Percentiles rank a stretch among this genome's conserved stretches.
These are phyloP conservation scores for Crocuta crocuta DNA, from an alignment of 2,113 vertebrate species.

Conservation along the genomic window DNA sequence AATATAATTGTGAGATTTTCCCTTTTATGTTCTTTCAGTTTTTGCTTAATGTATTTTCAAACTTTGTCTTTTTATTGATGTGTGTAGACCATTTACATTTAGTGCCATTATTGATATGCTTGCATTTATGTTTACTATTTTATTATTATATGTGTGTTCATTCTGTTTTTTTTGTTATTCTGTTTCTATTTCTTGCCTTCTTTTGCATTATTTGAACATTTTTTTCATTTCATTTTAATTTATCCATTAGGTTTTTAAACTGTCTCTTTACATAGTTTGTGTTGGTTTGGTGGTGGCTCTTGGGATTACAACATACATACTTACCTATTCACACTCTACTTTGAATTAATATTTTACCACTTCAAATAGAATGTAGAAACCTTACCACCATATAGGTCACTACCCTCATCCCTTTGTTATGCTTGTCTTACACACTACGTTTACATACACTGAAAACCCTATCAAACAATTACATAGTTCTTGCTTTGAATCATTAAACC, in stretches of 20 bases:
- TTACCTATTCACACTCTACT: not conserved
- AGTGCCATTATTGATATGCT: not conserved
- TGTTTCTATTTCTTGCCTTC: not conserved
- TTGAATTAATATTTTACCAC: not conserved
- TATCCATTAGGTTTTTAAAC: not conserved
- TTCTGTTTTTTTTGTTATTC: not conserved
- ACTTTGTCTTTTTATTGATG: not conserved
- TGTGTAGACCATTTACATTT: not conserved
- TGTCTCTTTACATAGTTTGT: not conserved
- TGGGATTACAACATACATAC: not conserved
- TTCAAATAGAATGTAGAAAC: not conserved
- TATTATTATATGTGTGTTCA: not conserved
- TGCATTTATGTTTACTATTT: not conserved
- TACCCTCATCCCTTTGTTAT: not conserved
- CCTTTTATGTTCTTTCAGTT: not conserved
- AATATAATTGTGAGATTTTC: not conserved
- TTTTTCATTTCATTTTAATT: not conserved
- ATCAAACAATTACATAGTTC: not conserved
- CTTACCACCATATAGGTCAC: not conserved
- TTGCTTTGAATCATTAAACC: not conserved
- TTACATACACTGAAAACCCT: not conserved
- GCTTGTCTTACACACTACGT: not conserved
- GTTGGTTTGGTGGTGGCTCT: not conserved
- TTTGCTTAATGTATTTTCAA: conserved; percentile 5
- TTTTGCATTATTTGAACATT: not conserved